Conservation (phyloP, 2,113 vertebrate species). For the Eurypyga helias region DNA sequence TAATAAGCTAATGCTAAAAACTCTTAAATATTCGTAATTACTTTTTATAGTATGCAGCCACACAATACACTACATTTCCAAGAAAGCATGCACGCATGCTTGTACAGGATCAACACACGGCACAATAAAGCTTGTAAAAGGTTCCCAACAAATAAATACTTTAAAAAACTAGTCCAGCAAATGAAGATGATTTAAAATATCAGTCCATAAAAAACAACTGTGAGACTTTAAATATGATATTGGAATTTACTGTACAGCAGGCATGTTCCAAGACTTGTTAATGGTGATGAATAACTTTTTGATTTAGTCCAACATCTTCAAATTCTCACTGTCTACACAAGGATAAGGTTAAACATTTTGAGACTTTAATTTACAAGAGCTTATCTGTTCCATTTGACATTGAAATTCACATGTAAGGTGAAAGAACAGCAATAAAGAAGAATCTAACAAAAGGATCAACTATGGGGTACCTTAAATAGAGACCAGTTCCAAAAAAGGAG, state of each 20-base stretch:
- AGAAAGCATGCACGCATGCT: background rate
- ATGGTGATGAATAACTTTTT: background rate
- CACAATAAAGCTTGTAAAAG: background rate
- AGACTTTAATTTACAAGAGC: slow-evolving; percentile 24
- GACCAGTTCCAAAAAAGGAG: background rate
- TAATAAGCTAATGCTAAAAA: background rate
- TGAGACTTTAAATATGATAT: background rate
- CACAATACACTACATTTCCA: background rate
- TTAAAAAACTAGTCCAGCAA: background rate
- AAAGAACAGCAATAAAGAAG: background rate
- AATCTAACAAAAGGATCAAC: background rate
- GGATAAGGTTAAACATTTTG: background rate
- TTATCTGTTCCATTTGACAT: background rate
- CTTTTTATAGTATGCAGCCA: background rate
- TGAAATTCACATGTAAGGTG: background rate
- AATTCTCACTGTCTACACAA: background rate
- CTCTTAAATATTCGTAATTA: background rate
- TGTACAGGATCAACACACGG: background rate
- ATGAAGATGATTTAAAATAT: background rate
- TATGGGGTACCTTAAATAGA: background rate
- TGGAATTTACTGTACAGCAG: background rate
- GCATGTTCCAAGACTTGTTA: background rate
- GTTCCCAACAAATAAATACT: background rate
- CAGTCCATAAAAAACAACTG: background rate
- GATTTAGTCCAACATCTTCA: background rate